Evolutionary conservation across 2,888 invertebrate genomes (phyloP).

Genomic region (Malacosoma neustria): DNA sequence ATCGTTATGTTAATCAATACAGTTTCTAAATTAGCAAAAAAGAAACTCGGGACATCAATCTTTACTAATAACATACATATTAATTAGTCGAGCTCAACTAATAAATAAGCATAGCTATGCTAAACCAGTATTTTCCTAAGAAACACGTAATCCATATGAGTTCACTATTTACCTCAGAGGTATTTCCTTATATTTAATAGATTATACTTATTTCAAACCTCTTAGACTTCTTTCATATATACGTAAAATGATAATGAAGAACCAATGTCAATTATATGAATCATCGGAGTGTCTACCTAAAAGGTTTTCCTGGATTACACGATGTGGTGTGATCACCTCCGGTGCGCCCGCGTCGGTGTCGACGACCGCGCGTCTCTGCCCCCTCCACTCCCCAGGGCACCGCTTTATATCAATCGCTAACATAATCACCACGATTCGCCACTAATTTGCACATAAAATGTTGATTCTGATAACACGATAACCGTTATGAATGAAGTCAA

Average conservation of each 20-base stretch:
- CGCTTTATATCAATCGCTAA: conserved; percentile 14
- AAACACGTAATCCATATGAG: neutral
- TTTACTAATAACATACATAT: neutral
- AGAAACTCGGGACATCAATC: neutral
- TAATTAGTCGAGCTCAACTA: no score
- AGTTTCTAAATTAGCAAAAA: neutral
- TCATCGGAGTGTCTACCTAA: conserved; percentile 21
- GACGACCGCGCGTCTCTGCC: conserved; percentile 31
- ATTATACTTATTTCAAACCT: conserved; percentile 4
- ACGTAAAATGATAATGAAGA: conserved; percentile 3
- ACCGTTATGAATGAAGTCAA: no score
- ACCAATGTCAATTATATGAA: conserved; percentile 15
- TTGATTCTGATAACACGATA: no score
- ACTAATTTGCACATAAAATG: conserved; percentile 31
- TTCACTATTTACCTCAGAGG: neutral
- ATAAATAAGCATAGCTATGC: neutral
- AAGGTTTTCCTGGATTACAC: conserved; percentile 31
- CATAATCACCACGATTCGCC: conserved; percentile 16
- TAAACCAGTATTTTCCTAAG: neutral
- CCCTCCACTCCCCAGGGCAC: conserved; percentile 16
- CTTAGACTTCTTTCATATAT: conserved; percentile 11
- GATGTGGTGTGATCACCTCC: conserved; percentile 12
- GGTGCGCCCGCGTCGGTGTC: conserved; percentile 23
- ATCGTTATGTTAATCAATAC: no score
- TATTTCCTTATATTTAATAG: neutral